Base-by-base conservation (phyloP, 1,140 invertebrate genomes). In the Bradysia coprophila region DNA sequence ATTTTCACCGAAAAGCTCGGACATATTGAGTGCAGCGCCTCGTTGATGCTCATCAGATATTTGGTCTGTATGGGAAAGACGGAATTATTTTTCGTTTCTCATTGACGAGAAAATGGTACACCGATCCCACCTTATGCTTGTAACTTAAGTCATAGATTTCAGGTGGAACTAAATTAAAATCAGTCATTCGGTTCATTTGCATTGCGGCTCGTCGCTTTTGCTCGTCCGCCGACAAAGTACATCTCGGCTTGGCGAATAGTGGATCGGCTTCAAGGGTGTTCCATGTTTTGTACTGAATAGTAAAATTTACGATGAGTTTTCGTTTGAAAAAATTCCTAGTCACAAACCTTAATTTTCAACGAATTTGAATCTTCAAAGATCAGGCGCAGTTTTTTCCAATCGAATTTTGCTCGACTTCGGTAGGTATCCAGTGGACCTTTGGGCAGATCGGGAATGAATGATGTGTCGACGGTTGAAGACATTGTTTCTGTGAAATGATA, bases 251-350 rank as follows among this genome's bases (percentile, higher is more conserved):
- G 23, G 73, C 67, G 56, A 95, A 96, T 1, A 81, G 51, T 5
- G 85, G 79, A 58, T 91, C 81, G n/a, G 66, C 75, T 61, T 87
- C 75, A 24, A 95, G 55, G 4, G 73, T 75, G 20, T 75, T 70
- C 79, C 82, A 92, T 45, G 93, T 66, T 56, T 75, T 75, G 51
- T 82, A 73, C 88, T 93, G 55, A 28, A 72, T 64, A 45, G 50
- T 56, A 40, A 45, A 42, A 45, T 44, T 40, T 46, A 47, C 21
- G 43, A 43, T 42, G 18, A 9, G 10, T 40, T 4, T 37, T 31
- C 13, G 8, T n/a, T n/a, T n/a, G n/a, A n/a, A n/a, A 13, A 10
- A 16, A 31, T 4, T 43, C 43, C 45, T 37, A 51, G 50, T n/a
- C n/a, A n/a, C n/a, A 56, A 58, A 84, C 81, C 68, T 83, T 83